These are phyloP conservation scores for Brachystomella parvula DNA, from an alignment of 1,140 invertebrate species.

Conservation along the genomic window DNA sequence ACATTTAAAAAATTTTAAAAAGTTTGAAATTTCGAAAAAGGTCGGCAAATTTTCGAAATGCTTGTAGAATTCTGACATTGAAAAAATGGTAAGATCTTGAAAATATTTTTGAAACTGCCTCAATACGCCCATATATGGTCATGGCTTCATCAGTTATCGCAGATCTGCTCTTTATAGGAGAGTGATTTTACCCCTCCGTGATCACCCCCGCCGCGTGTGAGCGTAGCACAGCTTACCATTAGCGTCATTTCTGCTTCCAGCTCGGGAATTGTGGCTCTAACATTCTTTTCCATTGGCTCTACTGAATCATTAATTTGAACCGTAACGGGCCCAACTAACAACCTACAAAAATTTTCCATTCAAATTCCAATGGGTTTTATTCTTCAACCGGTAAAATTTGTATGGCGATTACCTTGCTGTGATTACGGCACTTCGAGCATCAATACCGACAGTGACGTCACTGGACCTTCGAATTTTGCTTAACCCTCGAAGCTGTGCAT, in stretches of 20 bases:
- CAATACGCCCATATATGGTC: too few species aligned
- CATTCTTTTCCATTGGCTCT: constrained; percentile 32
- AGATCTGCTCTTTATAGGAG: too few species aligned
- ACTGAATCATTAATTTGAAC: constrained; percentile 31
- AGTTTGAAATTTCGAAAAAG: not conserved
- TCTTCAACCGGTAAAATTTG: too few species aligned
- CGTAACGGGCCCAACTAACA: constrained; percentile 33
- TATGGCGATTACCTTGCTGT: constrained; percentile 30
- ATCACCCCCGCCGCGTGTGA: too few species aligned
- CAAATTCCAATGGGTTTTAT: not conserved
- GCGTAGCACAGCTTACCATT: constrained; percentile 31
- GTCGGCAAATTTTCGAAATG: not conserved
- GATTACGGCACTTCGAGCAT: constrained; percentile 37
- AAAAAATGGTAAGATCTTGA: not conserved
- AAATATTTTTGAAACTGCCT: too few species aligned
- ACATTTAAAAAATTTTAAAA: not conserved
- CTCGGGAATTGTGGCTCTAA: constrained; percentile 35
- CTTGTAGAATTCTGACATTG: not conserved
- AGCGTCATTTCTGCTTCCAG: constrained; percentile 34
- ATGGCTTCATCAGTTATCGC: too few species aligned
- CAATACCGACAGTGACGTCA: constrained; percentile 32
- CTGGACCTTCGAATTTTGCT: constrained; percentile 27
- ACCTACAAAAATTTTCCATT: constrained; percentile 15
- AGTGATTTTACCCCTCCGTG: too few species aligned
- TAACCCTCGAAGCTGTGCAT: constrained; percentile 31